Conservation (phyloP, 2,797 vertebrate genomes). For the Holocentrus rufus region DNA sequence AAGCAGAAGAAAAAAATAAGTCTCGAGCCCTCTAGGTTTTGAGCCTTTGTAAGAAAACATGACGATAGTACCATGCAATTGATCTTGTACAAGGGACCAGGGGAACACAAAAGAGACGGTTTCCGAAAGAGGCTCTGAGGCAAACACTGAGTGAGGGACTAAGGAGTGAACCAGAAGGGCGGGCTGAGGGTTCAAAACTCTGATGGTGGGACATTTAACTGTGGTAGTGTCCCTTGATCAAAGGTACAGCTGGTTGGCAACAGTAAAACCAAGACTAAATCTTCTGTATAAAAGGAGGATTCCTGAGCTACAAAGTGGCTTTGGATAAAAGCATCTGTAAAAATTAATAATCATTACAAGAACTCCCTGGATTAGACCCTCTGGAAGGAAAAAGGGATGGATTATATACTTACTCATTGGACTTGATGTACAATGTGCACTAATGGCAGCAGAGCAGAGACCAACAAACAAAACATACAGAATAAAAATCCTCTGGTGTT, state of each 20-base stretch:
- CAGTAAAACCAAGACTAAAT: slow-evolving; percentile 71
- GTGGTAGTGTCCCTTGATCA: slow-evolving; percentile 78
- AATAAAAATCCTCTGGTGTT: slow-evolving; percentile 37
- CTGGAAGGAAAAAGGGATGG: slow-evolving; percentile 47
- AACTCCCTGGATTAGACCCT: slow-evolving; percentile 61
- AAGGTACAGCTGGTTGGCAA: slow-evolving; percentile 79
- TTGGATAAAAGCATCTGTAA: slow-evolving; percentile 79
- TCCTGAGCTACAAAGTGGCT: slow-evolving; percentile 70
- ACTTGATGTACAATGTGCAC: slow-evolving; percentile 42
- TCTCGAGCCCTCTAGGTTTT: slow-evolving; percentile 41
- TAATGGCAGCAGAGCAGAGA: slow-evolving; percentile 55
- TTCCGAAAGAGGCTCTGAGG: slow-evolving; percentile 37
- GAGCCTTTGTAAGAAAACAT: slow-evolving; percentile 49
- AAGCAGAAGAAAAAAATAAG: slow-evolving; percentile 24
- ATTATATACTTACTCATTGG: slow-evolving; percentile 64
- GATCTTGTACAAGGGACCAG: slow-evolving; percentile 40
- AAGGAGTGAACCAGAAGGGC: slow-evolving; percentile 58
- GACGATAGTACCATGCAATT: slow-evolving; percentile 20
- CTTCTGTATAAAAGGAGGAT: slow-evolving; percentile 73
- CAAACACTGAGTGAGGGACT: slow-evolving; percentile 39
- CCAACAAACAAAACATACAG: slow-evolving; percentile 44
- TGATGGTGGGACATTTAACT: slow-evolving; percentile 71
- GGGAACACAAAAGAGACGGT: slow-evolving; percentile 35
- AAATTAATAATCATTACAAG: slow-evolving; percentile 73
- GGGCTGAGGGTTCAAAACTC: slow-evolving; percentile 66